Conservation (phyloP, 2,888 invertebrate species). For the Periphyllus acericola region DNA sequence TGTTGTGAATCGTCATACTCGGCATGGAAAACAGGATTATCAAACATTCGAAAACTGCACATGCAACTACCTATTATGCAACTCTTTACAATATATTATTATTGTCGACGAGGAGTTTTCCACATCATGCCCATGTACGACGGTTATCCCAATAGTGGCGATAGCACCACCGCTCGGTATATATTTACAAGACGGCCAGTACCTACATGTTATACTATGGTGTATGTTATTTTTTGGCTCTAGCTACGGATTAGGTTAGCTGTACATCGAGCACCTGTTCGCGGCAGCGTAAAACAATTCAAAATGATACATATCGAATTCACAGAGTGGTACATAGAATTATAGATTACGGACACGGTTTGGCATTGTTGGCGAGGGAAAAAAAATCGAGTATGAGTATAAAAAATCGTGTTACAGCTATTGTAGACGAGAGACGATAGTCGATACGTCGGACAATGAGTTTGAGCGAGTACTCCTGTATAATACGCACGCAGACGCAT, state of each 20-base stretch:
- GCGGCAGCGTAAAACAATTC: background rate
- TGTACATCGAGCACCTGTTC: background rate
- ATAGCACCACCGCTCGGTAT: too few species aligned
- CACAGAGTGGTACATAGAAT: constrained; percentile 2
- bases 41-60: background rate
- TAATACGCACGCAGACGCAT: background rate
- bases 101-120: background rate
- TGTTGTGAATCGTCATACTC: background rate
- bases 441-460: background rate
- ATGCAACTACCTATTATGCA: background rate
- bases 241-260: background rate
- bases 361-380: background rate
- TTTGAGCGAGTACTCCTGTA: background rate
- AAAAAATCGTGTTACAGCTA: background rate
- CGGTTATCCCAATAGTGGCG: background rate
- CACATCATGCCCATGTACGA: background rate
- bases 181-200: too few species aligned
- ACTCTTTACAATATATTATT: background rate
- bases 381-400: background rate
- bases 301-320: constrained; percentile 17
- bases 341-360: constrained; percentile 14
- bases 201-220: too few species aligned
- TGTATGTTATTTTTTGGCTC: too few species aligned
- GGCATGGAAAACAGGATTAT: background rate
- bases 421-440: background rate